phyloP scores from a whole-genome alignment of 92 coral and sea anemone genomes.

The Galaxea fascicularis region DNA sequence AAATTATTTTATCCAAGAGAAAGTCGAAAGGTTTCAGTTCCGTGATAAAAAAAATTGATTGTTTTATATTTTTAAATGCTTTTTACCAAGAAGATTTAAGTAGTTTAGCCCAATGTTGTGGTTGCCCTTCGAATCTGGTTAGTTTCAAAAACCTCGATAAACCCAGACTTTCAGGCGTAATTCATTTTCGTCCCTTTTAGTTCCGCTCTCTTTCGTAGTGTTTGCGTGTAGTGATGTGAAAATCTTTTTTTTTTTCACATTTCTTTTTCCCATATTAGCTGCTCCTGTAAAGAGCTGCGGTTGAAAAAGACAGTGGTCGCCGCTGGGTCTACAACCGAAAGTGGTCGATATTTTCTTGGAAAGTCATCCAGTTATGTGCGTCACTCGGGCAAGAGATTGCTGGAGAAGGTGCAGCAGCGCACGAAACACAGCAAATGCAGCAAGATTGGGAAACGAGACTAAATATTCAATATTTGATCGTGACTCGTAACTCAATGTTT shows the following conservation, averaged over 20 bases:
- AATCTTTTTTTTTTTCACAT: not conserved
- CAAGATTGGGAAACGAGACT: slow-evolving; percentile 7
- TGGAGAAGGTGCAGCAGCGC: slow-evolving; percentile 36
- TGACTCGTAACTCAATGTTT: not conserved
- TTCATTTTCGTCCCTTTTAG: too few species aligned
- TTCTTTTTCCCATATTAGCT: not conserved
- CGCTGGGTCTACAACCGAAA: slow-evolving; percentile 34
- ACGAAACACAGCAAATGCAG: slow-evolving; percentile 30
- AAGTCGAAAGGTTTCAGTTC: too few species aligned
- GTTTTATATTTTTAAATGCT: too few species aligned
- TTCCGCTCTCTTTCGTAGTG: too few species aligned
- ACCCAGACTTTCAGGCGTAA: too few species aligned
- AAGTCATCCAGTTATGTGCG: slow-evolving; percentile 41
- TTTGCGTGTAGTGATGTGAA: not conserved
- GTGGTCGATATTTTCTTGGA: slow-evolving; percentile 23
- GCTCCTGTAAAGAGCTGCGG: slow-evolving; percentile 40
- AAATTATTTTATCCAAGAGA: too few species aligned
- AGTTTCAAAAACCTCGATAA: too few species aligned
- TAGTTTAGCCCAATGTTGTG: too few species aligned
- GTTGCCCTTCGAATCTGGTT: too few species aligned
- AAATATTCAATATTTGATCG: not conserved
- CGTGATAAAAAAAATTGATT: too few species aligned
- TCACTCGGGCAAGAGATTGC: slow-evolving; percentile 26
- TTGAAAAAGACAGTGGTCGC: slow-evolving; percentile 14
- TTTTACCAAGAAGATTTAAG: too few species aligned